Conservation (phyloP, 2,888 invertebrate genomes). For the Ennomos fuscantarius region DNA sequence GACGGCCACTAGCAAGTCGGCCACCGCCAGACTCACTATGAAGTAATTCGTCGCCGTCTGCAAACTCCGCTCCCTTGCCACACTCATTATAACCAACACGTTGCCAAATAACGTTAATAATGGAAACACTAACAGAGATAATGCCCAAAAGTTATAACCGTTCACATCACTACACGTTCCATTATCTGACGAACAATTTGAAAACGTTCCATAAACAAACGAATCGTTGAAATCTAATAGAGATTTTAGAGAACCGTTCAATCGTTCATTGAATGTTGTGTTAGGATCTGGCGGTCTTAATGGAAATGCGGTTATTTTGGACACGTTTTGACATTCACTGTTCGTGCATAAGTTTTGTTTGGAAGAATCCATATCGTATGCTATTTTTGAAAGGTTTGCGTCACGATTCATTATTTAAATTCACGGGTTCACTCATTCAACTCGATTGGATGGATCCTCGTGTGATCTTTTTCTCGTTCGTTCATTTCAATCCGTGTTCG, state of each 20-base stretch:
- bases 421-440: conserved; percentile 6
- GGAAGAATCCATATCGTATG: conserved; percentile 33
- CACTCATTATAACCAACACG: conserved; percentile 97
- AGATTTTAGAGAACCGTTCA: conserved; percentile 52
- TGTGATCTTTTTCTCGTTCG: conserved; percentile 19
- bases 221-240: conserved; percentile 59
- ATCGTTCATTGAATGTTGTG: conserved; percentile 44
- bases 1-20: conserved; percentile 98
- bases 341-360: conserved; percentile 43
- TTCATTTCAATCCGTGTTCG: conserved; percentile 26
- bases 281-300: conserved; percentile 54
- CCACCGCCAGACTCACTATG: conserved; percentile 98
- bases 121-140: conserved; percentile 95
- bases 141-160: conserved; percentile 93
- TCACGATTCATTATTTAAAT: conserved; percentile 24
- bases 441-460: conserved; percentile 10
- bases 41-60: conserved; percentile 99
- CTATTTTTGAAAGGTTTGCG: conserved; percentile 27
- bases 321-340: conserved; percentile 56
- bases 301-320: conserved; percentile 53
- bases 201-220: conserved; percentile 54
- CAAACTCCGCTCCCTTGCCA: conserved; percentile 94
- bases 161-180: conserved; percentile 70
- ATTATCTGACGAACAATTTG: conserved; percentile 63
- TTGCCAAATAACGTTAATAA: conserved; percentile 98